Evolutionary conservation across 2,888 invertebrate species (phyloP).

Genomic region (Drosophila kanekoi): DNA sequence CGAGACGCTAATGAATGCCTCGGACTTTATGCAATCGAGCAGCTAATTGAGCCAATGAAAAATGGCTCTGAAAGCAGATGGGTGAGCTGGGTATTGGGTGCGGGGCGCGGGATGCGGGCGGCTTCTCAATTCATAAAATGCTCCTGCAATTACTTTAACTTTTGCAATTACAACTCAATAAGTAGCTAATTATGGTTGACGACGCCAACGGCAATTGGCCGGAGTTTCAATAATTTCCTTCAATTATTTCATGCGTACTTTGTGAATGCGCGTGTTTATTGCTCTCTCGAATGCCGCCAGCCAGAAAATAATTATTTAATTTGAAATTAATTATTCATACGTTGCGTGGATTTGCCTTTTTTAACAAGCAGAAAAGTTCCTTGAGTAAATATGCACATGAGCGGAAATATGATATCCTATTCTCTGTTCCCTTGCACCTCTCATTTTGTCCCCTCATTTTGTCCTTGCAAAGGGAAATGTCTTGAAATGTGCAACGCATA

Average conservation of each 20-base stretch:
- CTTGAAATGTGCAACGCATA: too few species aligned
- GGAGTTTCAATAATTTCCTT: conserved; percentile 35
- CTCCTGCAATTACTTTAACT: conserved; percentile 62
- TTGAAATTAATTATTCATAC: conserved; percentile 48
- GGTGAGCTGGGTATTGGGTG: background rate
- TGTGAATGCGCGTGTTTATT: conserved; percentile 29
- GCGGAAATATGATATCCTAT: too few species aligned
- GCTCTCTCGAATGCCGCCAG: conserved; percentile 41
- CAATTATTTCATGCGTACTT: conserved; percentile 31
- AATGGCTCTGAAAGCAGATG: too few species aligned
- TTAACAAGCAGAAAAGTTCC: background rate
- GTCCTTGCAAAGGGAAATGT: too few species aligned
- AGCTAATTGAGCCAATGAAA: conserved; percentile 27
- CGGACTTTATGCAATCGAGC: conserved; percentile 33
- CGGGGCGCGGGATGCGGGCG: background rate
- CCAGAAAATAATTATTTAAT: conserved; percentile 12
- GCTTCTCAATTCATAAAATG: conserved; percentile 32
- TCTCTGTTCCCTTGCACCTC: too few species aligned
- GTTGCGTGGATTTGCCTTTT: conserved; percentile 1
- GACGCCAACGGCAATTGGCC: conserved; percentile 27
- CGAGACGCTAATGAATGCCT: conserved; percentile 51
- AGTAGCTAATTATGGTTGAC: conserved; percentile 64
- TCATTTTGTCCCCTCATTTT: too few species aligned
- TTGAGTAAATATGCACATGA: background rate
- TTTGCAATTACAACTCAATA: conserved; percentile 78